Base-by-base conservation (phyloP, 2,888 invertebrate genomes). In the Laothoe populi region DNA sequence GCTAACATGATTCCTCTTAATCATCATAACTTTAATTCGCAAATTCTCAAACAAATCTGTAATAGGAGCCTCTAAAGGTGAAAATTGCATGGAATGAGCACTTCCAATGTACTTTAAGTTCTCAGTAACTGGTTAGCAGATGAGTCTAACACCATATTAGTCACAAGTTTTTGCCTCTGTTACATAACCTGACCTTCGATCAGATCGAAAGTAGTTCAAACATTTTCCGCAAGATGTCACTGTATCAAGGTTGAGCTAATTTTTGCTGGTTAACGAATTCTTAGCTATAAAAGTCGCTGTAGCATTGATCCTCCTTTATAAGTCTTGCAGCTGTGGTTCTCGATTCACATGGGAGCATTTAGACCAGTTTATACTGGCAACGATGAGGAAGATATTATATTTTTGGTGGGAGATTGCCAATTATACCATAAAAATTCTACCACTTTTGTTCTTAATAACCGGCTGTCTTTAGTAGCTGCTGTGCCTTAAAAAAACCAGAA, bases 111-210 rank as follows among this genome's bases (percentile, higher is more conserved):
- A 35, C 23, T 46, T 16, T n/a, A 42, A 16, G 4, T 11, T 31
- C 10, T 7, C 31, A 19, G 3, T 24, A 13, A 23, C 0, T 19
- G 2, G 24, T 31, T 19, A 35, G 16, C 16, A 53, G 53, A 53
- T 53, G 53, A 4, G 31, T 53, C 11, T 53, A 13, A 26, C 4
- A 11, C 53, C 53, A 21, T 53, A 16, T 53, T 21, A 13, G 48
- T 23, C 5, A 26, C 5, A 2, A 4, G 24, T 23, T 48, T 48
- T 48, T 35, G 35, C 53, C 31, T 16, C 7, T 10, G 26, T 53
- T 53, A 53, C 53, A 53, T 53, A 53, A 53, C 10, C 19, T 35
- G 53, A 53, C 53, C 53, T 35, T 53, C 53, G 53, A n/a, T 7
- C 13, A 3, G 23, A 53, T 31, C 53, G 53, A 53, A 53, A 53